Evolutionary conservation across 2,113 vertebrate species (phyloP).

Genomic region (Rhabdomys dilectus): DNA sequence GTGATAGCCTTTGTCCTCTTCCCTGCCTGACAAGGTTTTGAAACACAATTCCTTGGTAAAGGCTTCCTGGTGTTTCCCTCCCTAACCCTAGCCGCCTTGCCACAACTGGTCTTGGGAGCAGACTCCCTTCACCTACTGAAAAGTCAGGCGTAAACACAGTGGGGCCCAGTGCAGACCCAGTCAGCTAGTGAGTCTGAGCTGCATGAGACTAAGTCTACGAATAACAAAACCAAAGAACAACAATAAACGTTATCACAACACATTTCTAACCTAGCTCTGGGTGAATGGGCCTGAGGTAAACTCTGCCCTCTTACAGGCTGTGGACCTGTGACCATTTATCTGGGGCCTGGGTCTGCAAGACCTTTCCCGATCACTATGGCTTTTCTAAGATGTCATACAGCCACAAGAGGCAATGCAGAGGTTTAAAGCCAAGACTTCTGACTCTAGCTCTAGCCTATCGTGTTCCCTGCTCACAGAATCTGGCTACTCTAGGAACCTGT

Average conservation of each 20-base stretch:
- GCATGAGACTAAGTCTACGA: neutral
- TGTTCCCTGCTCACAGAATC: neutral
- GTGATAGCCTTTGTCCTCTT: conserved; percentile 1
- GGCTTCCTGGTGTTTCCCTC: neutral
- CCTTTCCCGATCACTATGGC: neutral
- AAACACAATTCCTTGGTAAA: conserved; percentile 10
- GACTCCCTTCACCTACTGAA: neutral
- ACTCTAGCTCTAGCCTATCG: neutral
- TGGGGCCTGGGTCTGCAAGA: neutral
- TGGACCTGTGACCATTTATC: neutral
- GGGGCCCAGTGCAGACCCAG: neutral
- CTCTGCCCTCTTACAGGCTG: neutral
- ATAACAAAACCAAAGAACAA: neutral
- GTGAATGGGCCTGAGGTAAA: neutral
- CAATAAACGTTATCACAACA: neutral
- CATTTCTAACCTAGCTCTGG: neutral
- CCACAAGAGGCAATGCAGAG: neutral
- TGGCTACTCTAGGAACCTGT: neutral
- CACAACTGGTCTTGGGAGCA: neutral
- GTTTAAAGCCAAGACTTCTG: conserved; percentile 9
- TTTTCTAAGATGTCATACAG: neutral
- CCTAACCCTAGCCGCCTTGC: neutral
- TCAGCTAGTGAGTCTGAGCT: neutral
- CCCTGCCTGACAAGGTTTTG: neutral
- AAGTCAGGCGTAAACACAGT: neutral